These are phyloP conservation scores for Lycia hirtaria DNA, from an alignment of 2,888 invertebrate species.

Conservation along the genomic window DNA sequence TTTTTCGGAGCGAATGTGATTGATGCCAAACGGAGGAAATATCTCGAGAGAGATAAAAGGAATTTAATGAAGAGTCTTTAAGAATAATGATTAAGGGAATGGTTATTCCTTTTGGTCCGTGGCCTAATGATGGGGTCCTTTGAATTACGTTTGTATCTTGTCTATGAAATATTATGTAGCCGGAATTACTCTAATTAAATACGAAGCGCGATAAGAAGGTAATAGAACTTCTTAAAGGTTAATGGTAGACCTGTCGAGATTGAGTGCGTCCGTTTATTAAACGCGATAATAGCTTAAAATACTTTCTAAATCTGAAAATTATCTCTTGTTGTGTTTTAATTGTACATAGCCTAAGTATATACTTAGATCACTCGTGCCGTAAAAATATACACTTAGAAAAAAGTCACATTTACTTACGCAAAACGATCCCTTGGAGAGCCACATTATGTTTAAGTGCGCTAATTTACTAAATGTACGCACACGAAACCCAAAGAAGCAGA, in stretches of 20 bases:
- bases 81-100: slow-evolving; percentile 85
- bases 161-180: slow-evolving; percentile 70
- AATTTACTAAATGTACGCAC: slow-evolving; percentile 34
- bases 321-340: slow-evolving; percentile 13
- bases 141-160: slow-evolving; percentile 74
- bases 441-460: slow-evolving; percentile 29
- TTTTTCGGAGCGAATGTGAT: slow-evolving; percentile 85
- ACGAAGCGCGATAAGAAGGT: slow-evolving; percentile 38
- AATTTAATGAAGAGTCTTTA: slow-evolving; percentile 86
- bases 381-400: slow-evolving; percentile 10
- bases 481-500: slow-evolving; percentile 41
- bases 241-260: too few relatives aligned
- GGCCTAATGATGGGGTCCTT: slow-evolving; percentile 80
- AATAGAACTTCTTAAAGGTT: too few relatives aligned
- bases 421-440: slow-evolving; percentile 28
- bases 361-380: neutral
- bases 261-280: too few relatives aligned
- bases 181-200: slow-evolving; percentile 71
- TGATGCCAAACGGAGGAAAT: slow-evolving; percentile 83
- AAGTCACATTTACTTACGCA: slow-evolving; percentile 26
- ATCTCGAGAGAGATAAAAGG: slow-evolving; percentile 84
- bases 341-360: neutral
- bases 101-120: slow-evolving; percentile 83
- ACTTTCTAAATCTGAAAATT: neutral
- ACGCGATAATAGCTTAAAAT: too few relatives aligned